These are phyloP conservation scores for Hexactinellida sp. DNA, from an alignment of 37 sponge, comb jelly and placozoan genomes.

Conservation along the genomic window DNA sequence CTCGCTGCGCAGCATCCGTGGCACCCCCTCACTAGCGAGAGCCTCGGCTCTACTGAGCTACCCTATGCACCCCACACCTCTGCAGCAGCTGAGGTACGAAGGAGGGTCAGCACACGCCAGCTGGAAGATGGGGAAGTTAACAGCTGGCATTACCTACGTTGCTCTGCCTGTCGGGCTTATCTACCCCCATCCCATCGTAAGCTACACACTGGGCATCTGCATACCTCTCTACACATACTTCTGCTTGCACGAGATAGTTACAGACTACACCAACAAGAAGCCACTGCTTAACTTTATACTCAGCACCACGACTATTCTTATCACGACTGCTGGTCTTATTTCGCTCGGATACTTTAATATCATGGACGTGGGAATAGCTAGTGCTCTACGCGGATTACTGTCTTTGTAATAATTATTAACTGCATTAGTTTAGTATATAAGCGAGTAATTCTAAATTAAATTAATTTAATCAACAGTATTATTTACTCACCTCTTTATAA, in stretches of 20 bases:
- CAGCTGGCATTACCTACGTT: background rate
- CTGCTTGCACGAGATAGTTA: background rate
- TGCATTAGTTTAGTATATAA: background rate
- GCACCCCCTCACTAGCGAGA: background rate
- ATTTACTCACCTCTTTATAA: conserved; percentile 35
- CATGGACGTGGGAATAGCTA: background rate
- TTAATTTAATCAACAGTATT: background rate
- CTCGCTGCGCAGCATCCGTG: background rate
- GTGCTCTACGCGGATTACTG: background rate
- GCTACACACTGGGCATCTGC: background rate
- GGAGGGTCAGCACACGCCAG: background rate
- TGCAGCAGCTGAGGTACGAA: background rate
- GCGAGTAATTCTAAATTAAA: too few species aligned
- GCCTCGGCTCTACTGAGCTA: background rate
- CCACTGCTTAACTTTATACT: background rate
- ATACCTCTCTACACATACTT: background rate
- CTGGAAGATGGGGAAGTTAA: background rate
- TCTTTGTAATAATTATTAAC: background rate
- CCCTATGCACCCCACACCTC: background rate
- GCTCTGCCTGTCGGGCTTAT: background rate
- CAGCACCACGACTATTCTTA: background rate
- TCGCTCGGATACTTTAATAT: background rate
- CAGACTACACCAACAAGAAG: background rate
- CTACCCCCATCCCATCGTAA: background rate
- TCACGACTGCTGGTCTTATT: background rate